Conservation (phyloP, 2,888 invertebrate genomes). For the Drosophila greeni region DNA sequence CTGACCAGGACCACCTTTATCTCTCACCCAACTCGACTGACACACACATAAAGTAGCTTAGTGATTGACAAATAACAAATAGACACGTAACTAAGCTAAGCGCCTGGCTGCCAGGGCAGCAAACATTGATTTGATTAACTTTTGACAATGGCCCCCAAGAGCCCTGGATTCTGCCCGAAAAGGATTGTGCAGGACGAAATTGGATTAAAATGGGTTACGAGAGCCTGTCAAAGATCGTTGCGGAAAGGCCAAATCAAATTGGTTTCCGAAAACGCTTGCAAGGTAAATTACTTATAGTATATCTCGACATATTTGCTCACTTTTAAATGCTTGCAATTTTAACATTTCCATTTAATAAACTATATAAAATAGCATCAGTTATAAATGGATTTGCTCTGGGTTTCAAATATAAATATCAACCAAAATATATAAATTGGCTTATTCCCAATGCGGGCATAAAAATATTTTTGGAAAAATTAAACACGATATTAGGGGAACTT, state of each 20-base stretch:
- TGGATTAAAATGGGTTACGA: constrained; percentile 26
- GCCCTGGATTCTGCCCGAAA: constrained; percentile 5
- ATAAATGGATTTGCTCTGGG: neutral
- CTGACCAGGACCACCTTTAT: neutral
- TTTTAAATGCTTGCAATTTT: too few species aligned
- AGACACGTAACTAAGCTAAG: constrained; percentile 62
- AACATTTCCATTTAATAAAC: too few species aligned
- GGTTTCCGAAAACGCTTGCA: neutral
- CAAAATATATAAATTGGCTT: too few species aligned
- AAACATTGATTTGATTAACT: constrained; percentile 69
- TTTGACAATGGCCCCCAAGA: constrained; percentile 47
- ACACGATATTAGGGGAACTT: neutral
- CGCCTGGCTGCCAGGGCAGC: constrained; percentile 37
- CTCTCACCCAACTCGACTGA: constrained; percentile 25
- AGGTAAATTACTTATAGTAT: too few species aligned
- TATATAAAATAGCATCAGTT: too few species aligned
- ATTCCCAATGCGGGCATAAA: neutral
- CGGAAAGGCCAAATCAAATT: neutral
- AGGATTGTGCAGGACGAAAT: constrained; percentile 23
- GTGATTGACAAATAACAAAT: constrained; percentile 71
- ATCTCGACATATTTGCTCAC: too few species aligned
- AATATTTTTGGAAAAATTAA: neutral
- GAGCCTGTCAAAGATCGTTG: neutral
- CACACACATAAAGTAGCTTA: constrained; percentile 61
- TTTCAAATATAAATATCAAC: neutral